Evolutionary conservation across 1,140 invertebrate species (phyloP).

Genomic region (Anoplophora glabripennis): DNA sequence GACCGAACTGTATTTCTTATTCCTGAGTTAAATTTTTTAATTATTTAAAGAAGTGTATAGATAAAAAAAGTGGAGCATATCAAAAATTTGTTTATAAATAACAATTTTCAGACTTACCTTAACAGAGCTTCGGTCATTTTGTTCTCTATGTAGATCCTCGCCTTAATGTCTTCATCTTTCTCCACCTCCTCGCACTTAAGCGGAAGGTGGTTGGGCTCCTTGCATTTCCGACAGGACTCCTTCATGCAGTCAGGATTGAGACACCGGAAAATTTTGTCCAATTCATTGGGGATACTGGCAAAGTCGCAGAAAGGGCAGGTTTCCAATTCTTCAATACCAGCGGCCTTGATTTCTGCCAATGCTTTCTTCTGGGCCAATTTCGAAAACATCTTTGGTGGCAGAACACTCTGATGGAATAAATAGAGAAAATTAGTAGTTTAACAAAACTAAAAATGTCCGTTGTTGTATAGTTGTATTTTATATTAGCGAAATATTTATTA

Average conservation of each 20-base stretch:
- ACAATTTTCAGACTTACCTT: constrained; percentile 42
- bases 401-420: constrained; percentile 17
- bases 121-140: constrained; percentile 65
- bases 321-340: constrained; percentile 60
- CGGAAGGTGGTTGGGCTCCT: constrained; percentile 63
- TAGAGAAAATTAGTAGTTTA: too few relatives aligned
- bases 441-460: too few relatives aligned
- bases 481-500: too few relatives aligned
- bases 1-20: too few relatives aligned
- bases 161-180: constrained; percentile 55
- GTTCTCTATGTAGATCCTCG: constrained; percentile 60
- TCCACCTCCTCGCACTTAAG: constrained; percentile 61
- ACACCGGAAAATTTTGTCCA: constrained; percentile 64
- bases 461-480: too few relatives aligned
- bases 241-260: constrained; percentile 64
- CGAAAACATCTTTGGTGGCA: constrained; percentile 51
- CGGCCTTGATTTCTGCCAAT: constrained; percentile 59
- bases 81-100: too few relatives aligned
- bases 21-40: too few relatives aligned
- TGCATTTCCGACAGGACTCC: constrained; percentile 63
- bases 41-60: too few relatives aligned
- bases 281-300: constrained; percentile 56
- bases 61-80: too few relatives aligned
- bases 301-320: constrained; percentile 65
- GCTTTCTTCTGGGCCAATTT: constrained; percentile 55